Percentiles rank a stretch among this genome's conserved stretches.
Conservation (phyloP, 1,140 invertebrate genomes). For the Zaprionus camerounensis region DNA sequence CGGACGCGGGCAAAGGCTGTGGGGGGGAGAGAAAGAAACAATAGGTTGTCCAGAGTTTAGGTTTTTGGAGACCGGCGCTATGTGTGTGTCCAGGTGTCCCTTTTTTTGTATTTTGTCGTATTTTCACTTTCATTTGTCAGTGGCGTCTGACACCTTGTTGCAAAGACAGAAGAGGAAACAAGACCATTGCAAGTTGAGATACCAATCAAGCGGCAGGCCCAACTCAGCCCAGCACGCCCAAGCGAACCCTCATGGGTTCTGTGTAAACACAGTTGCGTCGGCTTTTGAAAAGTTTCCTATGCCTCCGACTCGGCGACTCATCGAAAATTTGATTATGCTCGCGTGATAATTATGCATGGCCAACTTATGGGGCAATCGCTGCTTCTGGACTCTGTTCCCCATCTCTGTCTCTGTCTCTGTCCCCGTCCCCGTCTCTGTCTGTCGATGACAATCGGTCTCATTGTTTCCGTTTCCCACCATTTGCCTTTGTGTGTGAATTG, state of each 20-base stretch:
- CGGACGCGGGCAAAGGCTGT: not conserved
- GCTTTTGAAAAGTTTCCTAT: slow-evolving; percentile 35
- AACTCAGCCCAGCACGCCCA: not conserved
- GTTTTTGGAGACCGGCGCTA: slow-evolving; percentile 44
- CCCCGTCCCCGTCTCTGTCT: slow-evolving; percentile 25
- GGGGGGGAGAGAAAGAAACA: slow-evolving; percentile 7
- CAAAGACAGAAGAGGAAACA: slow-evolving; percentile 5
- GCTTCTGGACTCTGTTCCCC: slow-evolving; percentile 46
- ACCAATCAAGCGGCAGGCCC: slow-evolving; percentile 38
- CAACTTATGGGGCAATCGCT: slow-evolving; percentile 46
- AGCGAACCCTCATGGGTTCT: slow-evolving; percentile 3
- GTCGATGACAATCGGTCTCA: slow-evolving; percentile 76
- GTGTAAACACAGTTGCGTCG: slow-evolving; percentile 70
- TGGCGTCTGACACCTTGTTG: slow-evolving; percentile 74
- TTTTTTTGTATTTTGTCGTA: slow-evolving; percentile 19
- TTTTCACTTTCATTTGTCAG: slow-evolving; percentile 82
- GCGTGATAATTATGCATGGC: slow-evolving; percentile 76
- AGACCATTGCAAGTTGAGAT: slow-evolving; percentile 49
- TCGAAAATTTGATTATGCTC: slow-evolving; percentile 69
- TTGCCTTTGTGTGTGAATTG: slow-evolving; percentile 57
- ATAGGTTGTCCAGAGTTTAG: slow-evolving; percentile 14
- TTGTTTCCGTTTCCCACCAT: slow-evolving; percentile 81
- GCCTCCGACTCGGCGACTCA: not conserved
- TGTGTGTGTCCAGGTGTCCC: slow-evolving; percentile 78
- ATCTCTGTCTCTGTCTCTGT: not conserved